These are phyloP conservation scores for Cerceris rybyensis DNA, from an alignment of 2,888 invertebrate genomes.

Conservation along the genomic window DNA sequence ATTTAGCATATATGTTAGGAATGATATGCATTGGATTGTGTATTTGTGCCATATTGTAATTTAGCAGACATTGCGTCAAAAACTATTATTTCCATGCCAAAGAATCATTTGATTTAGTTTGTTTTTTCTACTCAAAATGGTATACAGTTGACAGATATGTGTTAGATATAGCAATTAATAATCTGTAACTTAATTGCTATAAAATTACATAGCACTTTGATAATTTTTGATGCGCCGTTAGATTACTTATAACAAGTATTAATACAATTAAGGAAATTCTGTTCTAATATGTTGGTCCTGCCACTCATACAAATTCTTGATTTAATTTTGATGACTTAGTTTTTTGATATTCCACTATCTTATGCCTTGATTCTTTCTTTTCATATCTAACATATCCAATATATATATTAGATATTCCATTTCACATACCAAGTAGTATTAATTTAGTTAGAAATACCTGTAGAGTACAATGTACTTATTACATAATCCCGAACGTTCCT, in stretches of 20 bases:
- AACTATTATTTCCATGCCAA: not conserved
- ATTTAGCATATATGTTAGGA: constrained; percentile 76
- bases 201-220: too few species aligned
- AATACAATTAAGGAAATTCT: too few species aligned
- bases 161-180: too few species aligned
- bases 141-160: too few species aligned
- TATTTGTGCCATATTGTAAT: constrained; percentile 72
- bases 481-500: not conserved
- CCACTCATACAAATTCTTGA: too few species aligned
- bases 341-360: too few species aligned
- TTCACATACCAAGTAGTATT: not conserved
- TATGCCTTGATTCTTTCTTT: not conserved
- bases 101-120: constrained; percentile 14
- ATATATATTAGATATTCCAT: not conserved
- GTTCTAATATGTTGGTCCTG: too few species aligned
- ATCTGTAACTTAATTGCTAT: too few species aligned
- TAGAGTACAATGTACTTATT: constrained; percentile 35
- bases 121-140: constrained; percentile 4
- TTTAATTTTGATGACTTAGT: too few species aligned
- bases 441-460: constrained; percentile 27
- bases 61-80: constrained; percentile 12
- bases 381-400: not conserved
- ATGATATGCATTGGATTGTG: constrained; percentile 76
- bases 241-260: too few species aligned
- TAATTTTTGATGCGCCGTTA: too few species aligned